Evolutionary conservation across 2,888 invertebrate species (phyloP).

Genomic region (Therioaphis trifolii): DNA sequence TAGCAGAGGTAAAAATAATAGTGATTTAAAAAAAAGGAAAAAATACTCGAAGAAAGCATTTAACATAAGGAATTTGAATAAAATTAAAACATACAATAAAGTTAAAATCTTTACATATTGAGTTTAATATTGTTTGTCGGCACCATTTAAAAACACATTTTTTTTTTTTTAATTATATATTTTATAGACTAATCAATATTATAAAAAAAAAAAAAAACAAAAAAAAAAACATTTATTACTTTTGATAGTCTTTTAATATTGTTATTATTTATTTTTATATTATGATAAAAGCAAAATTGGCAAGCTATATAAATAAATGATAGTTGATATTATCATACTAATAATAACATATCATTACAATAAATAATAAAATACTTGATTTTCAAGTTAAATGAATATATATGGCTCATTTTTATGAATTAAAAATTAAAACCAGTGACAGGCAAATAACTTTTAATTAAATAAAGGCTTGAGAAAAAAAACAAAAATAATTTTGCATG

Average conservation of each 20-base stretch:
- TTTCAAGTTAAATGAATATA: conserved; percentile 5
- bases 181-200: not conserved
- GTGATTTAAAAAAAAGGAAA: not conserved
- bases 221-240: not conserved
- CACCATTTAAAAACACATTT: conserved; percentile 29
- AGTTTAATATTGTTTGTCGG: conserved; percentile 22
- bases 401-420: conserved; percentile 24
- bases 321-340: conserved; percentile 14
- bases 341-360: conserved; percentile 5
- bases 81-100: not conserved
- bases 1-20: too few species aligned
- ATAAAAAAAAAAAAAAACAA: too few species aligned
- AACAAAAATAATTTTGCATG: conserved; percentile 21
- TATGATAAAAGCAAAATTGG: conserved; percentile 51
- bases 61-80: not conserved
- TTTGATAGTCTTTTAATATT: conserved; percentile 2
- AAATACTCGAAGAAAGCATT: not conserved
- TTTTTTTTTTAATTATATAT: conserved; percentile 7
- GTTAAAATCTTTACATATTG: not conserved
- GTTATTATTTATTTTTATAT: conserved; percentile 5
- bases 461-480: conserved; percentile 29
- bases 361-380: conserved; percentile 2
- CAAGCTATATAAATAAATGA: conserved; percentile 52
- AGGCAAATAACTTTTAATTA: conserved; percentile 14
- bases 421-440: conserved; percentile 23